phyloP scores from a whole-genome alignment of 2,113 vertebrate species.

The Mastomys natalensis region DNA sequence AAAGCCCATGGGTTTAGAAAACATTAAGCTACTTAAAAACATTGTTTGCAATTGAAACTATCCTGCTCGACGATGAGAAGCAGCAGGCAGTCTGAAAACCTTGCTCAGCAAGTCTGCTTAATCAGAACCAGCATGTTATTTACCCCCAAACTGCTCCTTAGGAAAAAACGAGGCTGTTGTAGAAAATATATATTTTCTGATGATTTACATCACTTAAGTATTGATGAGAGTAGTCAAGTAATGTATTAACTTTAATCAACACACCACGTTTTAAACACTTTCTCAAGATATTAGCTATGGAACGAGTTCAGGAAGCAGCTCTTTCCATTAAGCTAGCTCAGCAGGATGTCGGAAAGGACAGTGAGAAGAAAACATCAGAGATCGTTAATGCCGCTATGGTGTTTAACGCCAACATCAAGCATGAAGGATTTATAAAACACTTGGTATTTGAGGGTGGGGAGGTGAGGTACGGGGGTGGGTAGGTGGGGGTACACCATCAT shows the following conservation, averaged over 20 bases:
- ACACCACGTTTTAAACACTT: constrained; percentile 3
- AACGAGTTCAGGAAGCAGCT: not conserved
- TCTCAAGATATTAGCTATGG: constrained; percentile 16
- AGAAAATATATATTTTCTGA: constrained; percentile 45
- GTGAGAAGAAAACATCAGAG: constrained; percentile 24
- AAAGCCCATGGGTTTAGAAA: constrained; percentile 50
- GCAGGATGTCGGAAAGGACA: not conserved
- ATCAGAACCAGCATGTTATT: not conserved
- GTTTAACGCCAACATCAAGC: constrained; percentile 27
- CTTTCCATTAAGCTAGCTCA: constrained; percentile 37
- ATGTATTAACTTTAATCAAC: constrained; percentile 48
- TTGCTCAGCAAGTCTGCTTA: not conserved
- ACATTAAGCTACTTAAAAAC: constrained; percentile 54
- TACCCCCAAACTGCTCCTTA: constrained; percentile 26
- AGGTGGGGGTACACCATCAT: no score
- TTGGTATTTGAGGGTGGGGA: no score
- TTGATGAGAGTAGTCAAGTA: constrained; percentile 44
- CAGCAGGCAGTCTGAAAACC: not conserved
- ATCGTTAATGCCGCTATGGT: not conserved
- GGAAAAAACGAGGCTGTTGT: not conserved
- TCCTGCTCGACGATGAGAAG: not conserved
- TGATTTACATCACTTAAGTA: constrained; percentile 25
- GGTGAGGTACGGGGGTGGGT: no score
- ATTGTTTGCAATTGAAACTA: constrained; percentile 15
- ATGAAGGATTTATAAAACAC: not conserved